A percentile compares a stretch with the other conserved stretches of the same genome.
phyloP scores from a whole-genome alignment of 2,888 invertebrate genomes.

The Flexamia atlantica region DNA sequence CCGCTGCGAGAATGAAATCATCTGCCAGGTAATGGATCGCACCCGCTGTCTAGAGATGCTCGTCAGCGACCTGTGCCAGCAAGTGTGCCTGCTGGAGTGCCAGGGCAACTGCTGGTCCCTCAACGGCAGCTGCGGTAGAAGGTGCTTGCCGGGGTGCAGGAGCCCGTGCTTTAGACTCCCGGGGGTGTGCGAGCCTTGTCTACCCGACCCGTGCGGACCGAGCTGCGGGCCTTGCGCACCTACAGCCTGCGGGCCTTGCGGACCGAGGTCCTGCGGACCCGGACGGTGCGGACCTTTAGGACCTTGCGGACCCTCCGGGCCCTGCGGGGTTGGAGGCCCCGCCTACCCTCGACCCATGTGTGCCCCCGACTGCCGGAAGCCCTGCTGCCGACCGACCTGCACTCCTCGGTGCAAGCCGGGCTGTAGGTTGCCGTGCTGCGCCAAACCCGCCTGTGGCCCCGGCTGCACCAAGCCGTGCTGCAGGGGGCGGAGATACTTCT shows the following conservation, averaged over 20 bases:
- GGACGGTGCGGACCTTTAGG: background rate
- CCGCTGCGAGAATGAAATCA: conserved; percentile 25
- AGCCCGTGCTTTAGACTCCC: background rate
- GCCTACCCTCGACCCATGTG: conserved; percentile 1
- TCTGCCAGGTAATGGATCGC: conserved; percentile 18
- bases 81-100: conserved; percentile 19
- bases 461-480: conserved; percentile 13
- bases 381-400: background rate
- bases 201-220: conserved; percentile 4
- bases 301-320: background rate
- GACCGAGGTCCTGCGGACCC: background rate
- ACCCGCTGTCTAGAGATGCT: conserved; percentile 15
- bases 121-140: background rate
- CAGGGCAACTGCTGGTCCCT: conserved; percentile 12
- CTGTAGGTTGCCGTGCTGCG: background rate
- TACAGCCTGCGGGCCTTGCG: background rate
- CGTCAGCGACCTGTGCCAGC: background rate
- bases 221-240: background rate
- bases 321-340: background rate
- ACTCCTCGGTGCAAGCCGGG: background rate
- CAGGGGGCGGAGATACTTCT: background rate
- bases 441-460: background rate
- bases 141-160: background rate
- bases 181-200: background rate
- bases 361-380: background rate